phyloP scores from a whole-genome alignment of 2,888 invertebrate species.

The Hydropsyche betteni region DNA sequence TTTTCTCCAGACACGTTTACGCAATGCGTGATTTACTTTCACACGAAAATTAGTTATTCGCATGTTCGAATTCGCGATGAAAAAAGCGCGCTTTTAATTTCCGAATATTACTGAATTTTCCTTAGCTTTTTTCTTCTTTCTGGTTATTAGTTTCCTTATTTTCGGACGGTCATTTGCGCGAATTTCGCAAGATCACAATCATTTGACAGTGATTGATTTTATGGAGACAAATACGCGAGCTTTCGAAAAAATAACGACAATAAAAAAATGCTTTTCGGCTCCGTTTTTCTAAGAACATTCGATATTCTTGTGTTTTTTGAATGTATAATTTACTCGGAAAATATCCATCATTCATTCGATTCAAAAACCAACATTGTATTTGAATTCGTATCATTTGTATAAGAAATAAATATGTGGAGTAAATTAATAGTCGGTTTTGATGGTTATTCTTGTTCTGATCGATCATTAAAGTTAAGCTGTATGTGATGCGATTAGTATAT shows the following conservation, averaged over 20 bases:
- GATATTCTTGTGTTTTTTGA: not conserved
- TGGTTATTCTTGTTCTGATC: too few species aligned
- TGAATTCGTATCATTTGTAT: not conserved
- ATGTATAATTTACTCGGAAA: not conserved
- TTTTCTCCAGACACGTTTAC: too few species aligned
- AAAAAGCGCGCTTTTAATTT: not conserved
- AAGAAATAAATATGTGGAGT: not conserved
- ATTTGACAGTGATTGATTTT: slow-evolving; percentile 21
- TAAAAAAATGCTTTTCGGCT: too few species aligned
- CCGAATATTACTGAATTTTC: not conserved
- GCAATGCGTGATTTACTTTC: too few species aligned
- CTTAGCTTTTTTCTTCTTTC: not conserved
- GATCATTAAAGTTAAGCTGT: too few species aligned
- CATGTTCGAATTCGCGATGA: not conserved
- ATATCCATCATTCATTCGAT: too few species aligned
- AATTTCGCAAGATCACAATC: slow-evolving; percentile 13
- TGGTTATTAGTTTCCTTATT: not conserved
- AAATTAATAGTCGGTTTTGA: too few species aligned
- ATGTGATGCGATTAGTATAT: too few species aligned
- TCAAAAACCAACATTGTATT: not conserved
- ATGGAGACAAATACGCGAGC: slow-evolving; percentile 8
- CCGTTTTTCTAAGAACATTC: not conserved
- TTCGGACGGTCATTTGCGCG: not conserved
- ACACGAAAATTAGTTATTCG: too few species aligned
- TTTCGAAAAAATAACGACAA: not conserved